phyloP scores from a whole-genome alignment of 2,888 invertebrate species.

The Sclerodermus sp. region DNA sequence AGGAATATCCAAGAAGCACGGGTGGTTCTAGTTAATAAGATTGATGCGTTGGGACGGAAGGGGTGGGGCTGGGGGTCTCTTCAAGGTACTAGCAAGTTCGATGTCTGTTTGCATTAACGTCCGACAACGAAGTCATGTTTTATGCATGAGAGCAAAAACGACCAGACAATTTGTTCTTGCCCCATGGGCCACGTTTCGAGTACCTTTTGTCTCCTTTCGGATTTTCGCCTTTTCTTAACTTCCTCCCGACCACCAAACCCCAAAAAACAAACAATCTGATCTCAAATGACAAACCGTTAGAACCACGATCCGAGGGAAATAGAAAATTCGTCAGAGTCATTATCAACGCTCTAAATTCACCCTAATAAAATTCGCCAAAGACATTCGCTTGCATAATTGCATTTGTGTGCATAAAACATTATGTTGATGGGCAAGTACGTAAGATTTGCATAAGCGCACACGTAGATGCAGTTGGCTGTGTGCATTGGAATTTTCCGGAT shows the following conservation, averaged over 20 bases:
- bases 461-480: too few species aligned
- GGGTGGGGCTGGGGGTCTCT: slow-evolving; percentile 11
- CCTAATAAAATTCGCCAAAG: too few species aligned
- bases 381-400: too few species aligned
- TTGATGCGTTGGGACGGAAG: slow-evolving; percentile 30
- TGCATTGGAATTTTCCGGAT: too few species aligned
- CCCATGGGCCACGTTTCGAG: slow-evolving; percentile 17
- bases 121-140: slow-evolving; percentile 39
- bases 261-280: too few species aligned
- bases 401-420: too few species aligned
- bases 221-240: slow-evolving; percentile 4
- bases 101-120: slow-evolving; percentile 44
- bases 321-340: too few species aligned
- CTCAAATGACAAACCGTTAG: too few species aligned
- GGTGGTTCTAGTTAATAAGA: slow-evolving; percentile 37
- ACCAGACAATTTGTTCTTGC: slow-evolving; percentile 35
- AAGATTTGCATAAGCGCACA: too few species aligned
- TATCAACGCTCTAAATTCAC: too few species aligned
- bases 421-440: too few species aligned
- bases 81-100: slow-evolving; percentile 24
- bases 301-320: too few species aligned
- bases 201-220: slow-evolving; percentile 6
- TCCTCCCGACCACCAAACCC: slow-evolving; percentile 1
- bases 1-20: slow-evolving; percentile 24
- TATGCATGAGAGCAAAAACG: slow-evolving; percentile 45